These are phyloP conservation scores for Atlantisia rogersi DNA, from an alignment of 2,113 vertebrate genomes.

Conservation along the genomic window DNA sequence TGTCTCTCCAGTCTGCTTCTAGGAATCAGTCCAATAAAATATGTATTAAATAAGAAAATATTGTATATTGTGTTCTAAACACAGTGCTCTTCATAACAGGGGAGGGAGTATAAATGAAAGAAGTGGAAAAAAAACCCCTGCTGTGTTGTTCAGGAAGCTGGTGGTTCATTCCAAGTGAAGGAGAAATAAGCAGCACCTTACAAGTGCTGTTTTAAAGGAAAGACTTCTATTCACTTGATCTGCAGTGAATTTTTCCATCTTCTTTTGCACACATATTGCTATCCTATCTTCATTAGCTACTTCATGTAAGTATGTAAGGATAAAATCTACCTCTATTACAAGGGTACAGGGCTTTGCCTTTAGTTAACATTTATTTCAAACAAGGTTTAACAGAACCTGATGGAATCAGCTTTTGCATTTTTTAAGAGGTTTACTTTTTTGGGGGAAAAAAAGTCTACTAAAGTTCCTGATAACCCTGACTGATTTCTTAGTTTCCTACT, in stretches of 20 bases:
- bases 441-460: background rate
- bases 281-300: background rate
- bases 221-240: background rate
- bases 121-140: background rate
- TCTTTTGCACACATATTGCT: background rate
- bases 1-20: background rate
- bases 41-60: constrained; percentile 58
- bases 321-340: background rate
- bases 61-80: constrained; percentile 34
- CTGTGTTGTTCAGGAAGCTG: background rate
- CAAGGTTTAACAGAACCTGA: background rate
- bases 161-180: background rate
- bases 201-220: background rate
- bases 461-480: background rate
- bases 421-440: background rate
- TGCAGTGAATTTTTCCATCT: background rate
- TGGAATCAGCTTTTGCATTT: background rate
- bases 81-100: background rate
- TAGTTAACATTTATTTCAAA: background rate
- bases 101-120: background rate
- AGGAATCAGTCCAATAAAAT: constrained; percentile 15
- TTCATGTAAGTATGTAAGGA: background rate
- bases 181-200: background rate
- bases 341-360: background rate
- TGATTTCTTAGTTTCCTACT: background rate